Evolutionary conservation across 2,797 vertebrate genomes (phyloP).

Genomic region (Cuculus canorus): DNA sequence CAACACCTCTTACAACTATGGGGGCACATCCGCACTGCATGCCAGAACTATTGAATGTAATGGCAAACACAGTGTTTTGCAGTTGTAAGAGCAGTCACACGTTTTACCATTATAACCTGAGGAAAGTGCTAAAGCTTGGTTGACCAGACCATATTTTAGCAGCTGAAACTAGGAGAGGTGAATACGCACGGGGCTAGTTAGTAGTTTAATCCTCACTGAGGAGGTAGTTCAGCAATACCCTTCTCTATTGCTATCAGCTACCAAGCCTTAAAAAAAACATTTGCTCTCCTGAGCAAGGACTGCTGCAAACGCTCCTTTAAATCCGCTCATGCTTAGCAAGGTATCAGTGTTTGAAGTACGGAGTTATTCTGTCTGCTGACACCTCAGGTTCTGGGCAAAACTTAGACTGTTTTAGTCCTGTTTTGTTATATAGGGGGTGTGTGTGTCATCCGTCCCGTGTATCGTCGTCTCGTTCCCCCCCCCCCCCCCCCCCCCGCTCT

Average conservation of each 20-base stretch:
- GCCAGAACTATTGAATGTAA: not conserved
- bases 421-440: not conserved
- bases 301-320: not conserved
- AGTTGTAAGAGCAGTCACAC: not conserved
- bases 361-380: not conserved
- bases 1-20: not conserved
- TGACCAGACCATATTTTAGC: not conserved
- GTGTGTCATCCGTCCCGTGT: too few relatives aligned
- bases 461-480: too few relatives aligned
- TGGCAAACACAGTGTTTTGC: not conserved
- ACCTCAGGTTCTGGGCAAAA: not conserved
- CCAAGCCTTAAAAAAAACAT: not conserved
- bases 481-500: not conserved
- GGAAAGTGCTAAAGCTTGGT: not conserved
- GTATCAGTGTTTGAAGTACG: not conserved
- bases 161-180: not conserved
- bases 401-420: not conserved
- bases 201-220: not conserved
- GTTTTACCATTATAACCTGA: not conserved
- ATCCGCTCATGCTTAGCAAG: fast-evolving
- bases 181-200: not conserved
- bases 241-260: not conserved
- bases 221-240: not conserved
- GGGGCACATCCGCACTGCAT: not conserved
- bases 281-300: not conserved